These are phyloP conservation scores for Bolinopsis microptera DNA, from an alignment of 37 sponge, comb jelly and placozoan species.

Conservation along the genomic window DNA sequence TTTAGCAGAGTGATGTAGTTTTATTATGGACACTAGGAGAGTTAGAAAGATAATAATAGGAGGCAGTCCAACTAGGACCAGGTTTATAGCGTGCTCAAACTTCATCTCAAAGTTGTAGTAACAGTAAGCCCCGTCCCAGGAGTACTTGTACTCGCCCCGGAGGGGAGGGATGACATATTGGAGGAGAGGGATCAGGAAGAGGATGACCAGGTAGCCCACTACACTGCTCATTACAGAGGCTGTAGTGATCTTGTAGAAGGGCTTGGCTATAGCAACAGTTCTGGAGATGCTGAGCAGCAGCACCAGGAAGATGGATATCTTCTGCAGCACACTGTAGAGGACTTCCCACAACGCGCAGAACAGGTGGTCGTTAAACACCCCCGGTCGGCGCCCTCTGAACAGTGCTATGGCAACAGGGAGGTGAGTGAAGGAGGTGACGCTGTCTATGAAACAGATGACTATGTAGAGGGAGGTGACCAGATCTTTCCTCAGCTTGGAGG, in stretches of 20 bases:
- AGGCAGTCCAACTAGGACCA: constrained; percentile 8
- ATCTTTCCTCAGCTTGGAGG: neutral
- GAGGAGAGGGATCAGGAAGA: neutral
- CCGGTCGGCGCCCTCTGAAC: neutral
- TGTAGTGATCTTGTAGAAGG: constrained; percentile 18
- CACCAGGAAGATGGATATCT: constrained; percentile 33
- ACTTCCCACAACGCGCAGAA: constrained; percentile 50
- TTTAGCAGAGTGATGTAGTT: constrained; percentile 30
- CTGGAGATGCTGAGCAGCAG: constrained; percentile 38
- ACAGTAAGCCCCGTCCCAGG: constrained; percentile 57
- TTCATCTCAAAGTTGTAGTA: constrained; percentile 52
- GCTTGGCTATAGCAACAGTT: constrained; percentile 39
- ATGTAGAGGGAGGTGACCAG: constrained; percentile 57
- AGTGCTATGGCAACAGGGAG: constrained; percentile 51
- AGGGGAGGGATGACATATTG: neutral
- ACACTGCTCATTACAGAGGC: neutral
- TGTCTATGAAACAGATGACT: neutral
- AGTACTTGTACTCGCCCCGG: constrained; percentile 24
- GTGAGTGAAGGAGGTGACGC: neutral
- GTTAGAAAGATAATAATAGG: constrained; percentile 34
- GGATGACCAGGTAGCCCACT: constrained; percentile 6
- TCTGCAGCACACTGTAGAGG: neutral
- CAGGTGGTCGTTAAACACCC: neutral
- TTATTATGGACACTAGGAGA: constrained; percentile 14
- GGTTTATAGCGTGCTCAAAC: constrained; percentile 29